Percentiles rank a stretch among this genome's conserved stretches.
Evolutionary conservation across 2,113 vertebrate species (phyloP).

Genomic region (Himantopus leucocephalus): DNA sequence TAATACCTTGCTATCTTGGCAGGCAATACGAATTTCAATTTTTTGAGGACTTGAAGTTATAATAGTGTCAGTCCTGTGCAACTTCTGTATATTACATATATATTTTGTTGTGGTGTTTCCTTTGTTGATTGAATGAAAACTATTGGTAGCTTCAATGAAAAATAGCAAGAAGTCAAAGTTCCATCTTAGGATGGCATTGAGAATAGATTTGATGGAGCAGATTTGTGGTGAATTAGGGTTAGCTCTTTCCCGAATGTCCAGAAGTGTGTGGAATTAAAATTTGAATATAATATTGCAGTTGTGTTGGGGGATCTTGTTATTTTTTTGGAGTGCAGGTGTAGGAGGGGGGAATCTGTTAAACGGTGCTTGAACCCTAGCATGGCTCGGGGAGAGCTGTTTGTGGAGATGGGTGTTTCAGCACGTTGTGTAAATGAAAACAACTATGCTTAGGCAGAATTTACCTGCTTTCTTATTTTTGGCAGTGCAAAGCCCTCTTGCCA

Average conservation of each 20-base stretch:
- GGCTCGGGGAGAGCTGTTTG: neutral
- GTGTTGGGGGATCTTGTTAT: neutral
- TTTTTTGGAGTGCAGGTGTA: neutral
- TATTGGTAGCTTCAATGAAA: neutral
- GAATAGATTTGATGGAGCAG: neutral
- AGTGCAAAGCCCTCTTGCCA: neutral
- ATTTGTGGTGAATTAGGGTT: neutral
- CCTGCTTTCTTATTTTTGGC: neutral
- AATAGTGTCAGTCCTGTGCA: neutral
- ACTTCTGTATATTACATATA: neutral
- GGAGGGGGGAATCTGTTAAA: neutral
- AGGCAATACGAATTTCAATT: neutral
- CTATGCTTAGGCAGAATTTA: neutral
- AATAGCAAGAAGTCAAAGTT: neutral
- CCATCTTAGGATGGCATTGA: neutral
- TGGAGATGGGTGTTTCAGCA: neutral
- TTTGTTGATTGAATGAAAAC: neutral
- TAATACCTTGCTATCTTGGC: neutral
- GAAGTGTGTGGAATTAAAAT: neutral
- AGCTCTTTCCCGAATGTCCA: neutral
- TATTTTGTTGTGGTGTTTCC: neutral
- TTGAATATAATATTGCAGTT: neutral
- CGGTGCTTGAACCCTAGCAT: neutral
- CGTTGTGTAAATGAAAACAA: accelerated
- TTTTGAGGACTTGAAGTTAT: neutral